Percentiles rank a stretch among this genome's conserved stretches.
These are phyloP conservation scores for Phalanger gymnotis DNA, from an alignment of 2,797 vertebrate genomes.

Conservation along the genomic window DNA sequence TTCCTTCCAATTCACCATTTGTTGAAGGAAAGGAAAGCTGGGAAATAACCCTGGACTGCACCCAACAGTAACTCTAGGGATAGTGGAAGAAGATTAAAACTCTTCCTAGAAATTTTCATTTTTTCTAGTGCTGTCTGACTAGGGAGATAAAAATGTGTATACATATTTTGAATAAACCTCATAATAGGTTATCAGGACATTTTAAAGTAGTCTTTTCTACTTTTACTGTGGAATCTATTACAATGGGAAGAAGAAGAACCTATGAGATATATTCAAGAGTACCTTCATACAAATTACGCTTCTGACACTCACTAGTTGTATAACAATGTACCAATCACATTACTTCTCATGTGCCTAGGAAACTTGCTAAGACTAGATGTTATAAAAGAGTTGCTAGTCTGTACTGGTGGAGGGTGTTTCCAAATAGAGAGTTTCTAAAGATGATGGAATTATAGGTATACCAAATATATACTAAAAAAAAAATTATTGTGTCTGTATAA, in stretches of 20 bases:
- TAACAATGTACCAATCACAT: neutral
- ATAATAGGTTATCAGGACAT: slow-evolving; percentile 12
- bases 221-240: neutral
- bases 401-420: neutral
- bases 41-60: slow-evolving; percentile 41
- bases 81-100: slow-evolving; percentile 47
- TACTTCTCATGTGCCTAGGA: neutral
- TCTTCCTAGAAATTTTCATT: slow-evolving; percentile 27
- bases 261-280: neutral
- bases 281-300: neutral
- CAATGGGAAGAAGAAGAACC: neutral
- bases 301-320: neutral
- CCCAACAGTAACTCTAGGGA: slow-evolving; percentile 46
- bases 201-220: neutral
- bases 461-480: neutral
- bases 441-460: neutral
- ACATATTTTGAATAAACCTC: slow-evolving; percentile 13
- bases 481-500: neutral
- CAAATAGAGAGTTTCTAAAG: neutral
- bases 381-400: neutral
- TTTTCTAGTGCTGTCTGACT: slow-evolving; percentile 17
- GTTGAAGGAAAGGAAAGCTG: slow-evolving; percentile 40
- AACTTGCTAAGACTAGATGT: neutral
- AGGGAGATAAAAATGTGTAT: slow-evolving; percentile 8
- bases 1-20: slow-evolving; percentile 36